Evolutionary conservation across 2,113 vertebrate species (phyloP), one percentile per base, ranked within the genome.

Genomic region (Gorsachius goisagi): DNA sequence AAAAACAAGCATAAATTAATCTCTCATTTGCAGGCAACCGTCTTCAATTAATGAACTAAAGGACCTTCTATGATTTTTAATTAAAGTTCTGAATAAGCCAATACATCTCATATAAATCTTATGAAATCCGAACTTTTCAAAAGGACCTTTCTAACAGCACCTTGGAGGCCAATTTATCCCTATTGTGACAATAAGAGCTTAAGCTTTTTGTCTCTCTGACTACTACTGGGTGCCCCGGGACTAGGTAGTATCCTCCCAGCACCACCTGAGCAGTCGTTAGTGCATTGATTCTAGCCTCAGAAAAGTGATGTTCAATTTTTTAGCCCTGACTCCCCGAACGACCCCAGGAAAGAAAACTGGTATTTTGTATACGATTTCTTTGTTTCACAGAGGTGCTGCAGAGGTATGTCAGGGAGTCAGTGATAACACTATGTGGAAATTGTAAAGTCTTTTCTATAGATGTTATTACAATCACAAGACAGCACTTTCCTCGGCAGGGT

Each of bases 1-100:
- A 96, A 96, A 96, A 97, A 35, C 64, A 93, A 80, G 89, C 89
- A 95, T 87, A 95, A 97, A 96, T 97, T 97, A 96, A 89, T 95
- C 39, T 87, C 88, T 77, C 78, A 67, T 85, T 97, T 89, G 72
- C 69, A 45, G 74, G 91, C n/a, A 94, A 66, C 58, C 44, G 41
- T 85, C 93, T 97, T 87, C 94, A 93, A 75, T 89, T 95, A 97
- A 89, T 56, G 82, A 96, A 94, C 58, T 77, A 60, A 93, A 97
- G 58, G 59, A 93, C 62, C 59, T 89, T 83, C 71, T 60, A 63
- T 21, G 30, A 85, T 88, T 97, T 95, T 93, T 96, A 96, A 96
- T 92, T 97, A 77, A 93, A 89, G 66, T 59, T 85, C 47, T 94
- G 81, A 93, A 89, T 93, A 96, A 93, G 62, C 47, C 79, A 79